Evolutionary conservation across 2,888 invertebrate species (phyloP), one percentile per base, ranked within the genome.

Genomic region (Ferdinandea cuprea): DNA sequence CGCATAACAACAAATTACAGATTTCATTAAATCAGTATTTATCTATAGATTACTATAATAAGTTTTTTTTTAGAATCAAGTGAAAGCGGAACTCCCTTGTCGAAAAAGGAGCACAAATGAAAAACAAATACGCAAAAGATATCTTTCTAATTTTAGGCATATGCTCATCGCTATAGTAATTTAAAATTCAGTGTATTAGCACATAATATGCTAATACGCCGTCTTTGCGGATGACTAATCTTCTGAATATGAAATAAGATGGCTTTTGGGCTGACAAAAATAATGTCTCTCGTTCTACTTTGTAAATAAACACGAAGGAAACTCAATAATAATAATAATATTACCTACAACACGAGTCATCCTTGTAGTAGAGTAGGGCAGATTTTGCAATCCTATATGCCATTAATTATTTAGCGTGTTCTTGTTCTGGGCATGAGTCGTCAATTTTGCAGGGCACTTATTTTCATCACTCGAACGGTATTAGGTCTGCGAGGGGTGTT

Each of bases 341-440:
- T n/a, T n/a, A n/a, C n/a, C n/a, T n/a, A n/a, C n/a, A 5, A 40
- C 25, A 25, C 69, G 74, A 79, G 65, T 81, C 76, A 81, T 80
- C 74, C 74, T 63, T 68, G 30, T 17, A 32, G 15, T 11, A 40
- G 40, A 56, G 69, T 74, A 81, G 69, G 81, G 58, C 76, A 32
- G 52, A 81, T 81, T 76, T 81, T 81, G 81, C 81, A 81, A 81
- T 81, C 65, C 76, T 76, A 81, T 79, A 59, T 71, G 76, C 65
- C 21, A 76, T 81, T 76, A 71, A 76, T 81, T 80, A 76, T 59
- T 48, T 66, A 25, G 37, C 35, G 48, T 44, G 15, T 54, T 42
- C 35, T 30, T 59, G 56, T 56, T 52, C 48, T 50, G 52, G 58
- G 76, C 56, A 69, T 80, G 80, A 80, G 50, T 80, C 80, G 74